phyloP scores from a whole-genome alignment of 2,797 vertebrate species.

The Alosa sapidissima region DNA sequence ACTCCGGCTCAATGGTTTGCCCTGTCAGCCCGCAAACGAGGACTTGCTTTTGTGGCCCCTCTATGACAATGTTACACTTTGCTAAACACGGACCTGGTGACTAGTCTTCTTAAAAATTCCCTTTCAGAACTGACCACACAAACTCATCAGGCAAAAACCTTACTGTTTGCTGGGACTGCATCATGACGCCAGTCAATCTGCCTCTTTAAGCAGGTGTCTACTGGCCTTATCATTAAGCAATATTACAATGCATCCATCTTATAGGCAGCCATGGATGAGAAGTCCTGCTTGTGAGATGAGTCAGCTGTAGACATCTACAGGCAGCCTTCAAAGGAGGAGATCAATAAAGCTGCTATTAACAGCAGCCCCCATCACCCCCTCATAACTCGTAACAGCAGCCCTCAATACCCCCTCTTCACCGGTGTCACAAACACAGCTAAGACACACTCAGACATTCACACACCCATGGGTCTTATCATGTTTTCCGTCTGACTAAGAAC shows the following conservation, averaged over 20 bases:
- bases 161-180: not conserved
- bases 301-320: not conserved
- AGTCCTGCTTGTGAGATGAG: not conserved
- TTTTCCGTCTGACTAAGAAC: not conserved
- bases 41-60: not conserved
- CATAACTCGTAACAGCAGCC: too few relatives aligned
- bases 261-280: not conserved
- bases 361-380: not conserved
- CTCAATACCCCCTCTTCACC: not conserved
- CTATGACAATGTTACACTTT: too few relatives aligned
- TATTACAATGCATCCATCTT: not conserved
- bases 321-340: not conserved
- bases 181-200: not conserved
- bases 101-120: not conserved
- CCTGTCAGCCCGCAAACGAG: too few relatives aligned
- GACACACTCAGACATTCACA: not conserved
- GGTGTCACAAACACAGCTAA: not conserved
- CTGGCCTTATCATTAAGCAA: not conserved
- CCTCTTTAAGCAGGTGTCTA: not conserved
- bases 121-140: not conserved
- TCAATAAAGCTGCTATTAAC: not conserved
- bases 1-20: not conserved
- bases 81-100: not conserved
- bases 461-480: not conserved
- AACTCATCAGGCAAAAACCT: not conserved